These are phyloP conservation scores for Elaphurus davidianus DNA, from an alignment of 2,113 vertebrate species.

Conservation along the genomic window DNA sequence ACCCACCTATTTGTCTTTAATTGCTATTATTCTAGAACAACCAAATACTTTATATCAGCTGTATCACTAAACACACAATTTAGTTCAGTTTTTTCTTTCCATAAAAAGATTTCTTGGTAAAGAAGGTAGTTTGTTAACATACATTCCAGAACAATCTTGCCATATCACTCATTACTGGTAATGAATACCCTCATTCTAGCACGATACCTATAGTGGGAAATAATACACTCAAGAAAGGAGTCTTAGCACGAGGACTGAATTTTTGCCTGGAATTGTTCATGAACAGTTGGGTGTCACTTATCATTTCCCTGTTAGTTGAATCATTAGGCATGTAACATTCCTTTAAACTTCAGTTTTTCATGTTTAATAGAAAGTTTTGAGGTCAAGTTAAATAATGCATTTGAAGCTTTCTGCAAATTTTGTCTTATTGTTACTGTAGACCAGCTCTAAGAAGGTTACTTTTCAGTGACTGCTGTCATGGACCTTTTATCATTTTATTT, in stretches of 20 bases:
- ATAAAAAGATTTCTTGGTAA: background rate
- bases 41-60: background rate
- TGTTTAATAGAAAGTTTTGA: background rate
- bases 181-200: background rate
- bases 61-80: background rate
- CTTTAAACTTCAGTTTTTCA: background rate
- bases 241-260: background rate
- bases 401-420: background rate
- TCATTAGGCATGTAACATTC: background rate
- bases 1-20: background rate
- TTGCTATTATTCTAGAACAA: background rate
- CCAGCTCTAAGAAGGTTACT: background rate
- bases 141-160: background rate
- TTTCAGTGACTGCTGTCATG: background rate
- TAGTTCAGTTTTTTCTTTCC: background rate
- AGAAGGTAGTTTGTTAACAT: background rate
- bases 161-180: background rate
- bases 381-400: background rate
- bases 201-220: background rate
- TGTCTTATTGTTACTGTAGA: background rate
- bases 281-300: background rate
- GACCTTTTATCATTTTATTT: background rate
- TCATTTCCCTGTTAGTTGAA: background rate
- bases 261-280: background rate
- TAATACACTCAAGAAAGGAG: background rate